Evolutionary conservation across 2,888 invertebrate genomes (phyloP).

Genomic region (Auanema sp.): DNA sequence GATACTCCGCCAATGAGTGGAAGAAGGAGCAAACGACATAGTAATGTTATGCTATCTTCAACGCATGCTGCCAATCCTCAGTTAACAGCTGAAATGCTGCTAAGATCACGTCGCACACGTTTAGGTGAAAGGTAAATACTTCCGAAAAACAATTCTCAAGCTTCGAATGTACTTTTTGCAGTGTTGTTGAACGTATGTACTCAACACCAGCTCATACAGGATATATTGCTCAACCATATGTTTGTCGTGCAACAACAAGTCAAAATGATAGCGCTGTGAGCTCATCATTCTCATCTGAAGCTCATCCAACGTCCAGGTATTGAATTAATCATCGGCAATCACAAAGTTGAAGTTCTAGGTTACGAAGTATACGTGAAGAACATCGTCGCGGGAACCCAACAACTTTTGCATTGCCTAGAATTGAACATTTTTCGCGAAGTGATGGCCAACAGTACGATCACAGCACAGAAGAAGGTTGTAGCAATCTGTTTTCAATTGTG

Average conservation of each 20-base stretch:
- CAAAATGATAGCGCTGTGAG: conserved; percentile 58
- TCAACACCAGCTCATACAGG: conserved; percentile 25
- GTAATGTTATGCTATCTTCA: background rate
- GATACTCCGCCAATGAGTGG: background rate
- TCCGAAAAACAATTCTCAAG: conserved; percentile 4
- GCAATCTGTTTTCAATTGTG: background rate
- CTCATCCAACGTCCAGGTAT: conserved; percentile 11
- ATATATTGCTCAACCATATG: conserved; percentile 39
- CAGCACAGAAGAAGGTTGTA: conserved; percentile 43
- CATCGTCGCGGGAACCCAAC: conserved; percentile 37
- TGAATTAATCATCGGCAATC: conserved; percentile 6
- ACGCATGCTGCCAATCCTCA: conserved; percentile 14
- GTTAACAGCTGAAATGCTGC: conserved; percentile 44
- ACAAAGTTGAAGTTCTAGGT: too few relatives aligned
- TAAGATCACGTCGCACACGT: conserved; percentile 42
- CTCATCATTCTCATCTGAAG: conserved; percentile 54
- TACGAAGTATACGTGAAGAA: conserved; percentile 39
- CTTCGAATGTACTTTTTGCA: conserved; percentile 21
- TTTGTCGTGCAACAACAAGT: conserved; percentile 55
- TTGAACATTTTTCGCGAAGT: conserved; percentile 24
- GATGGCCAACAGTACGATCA: conserved; percentile 41
- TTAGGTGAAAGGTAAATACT: conserved; percentile 7
- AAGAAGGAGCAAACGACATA: conserved; percentile 4
- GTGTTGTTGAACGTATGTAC: conserved; percentile 52
- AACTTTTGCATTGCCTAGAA: conserved; percentile 40